Base-by-base conservation (phyloP, 2,113 vertebrate genomes). In the Eublepharis macularius region DNA sequence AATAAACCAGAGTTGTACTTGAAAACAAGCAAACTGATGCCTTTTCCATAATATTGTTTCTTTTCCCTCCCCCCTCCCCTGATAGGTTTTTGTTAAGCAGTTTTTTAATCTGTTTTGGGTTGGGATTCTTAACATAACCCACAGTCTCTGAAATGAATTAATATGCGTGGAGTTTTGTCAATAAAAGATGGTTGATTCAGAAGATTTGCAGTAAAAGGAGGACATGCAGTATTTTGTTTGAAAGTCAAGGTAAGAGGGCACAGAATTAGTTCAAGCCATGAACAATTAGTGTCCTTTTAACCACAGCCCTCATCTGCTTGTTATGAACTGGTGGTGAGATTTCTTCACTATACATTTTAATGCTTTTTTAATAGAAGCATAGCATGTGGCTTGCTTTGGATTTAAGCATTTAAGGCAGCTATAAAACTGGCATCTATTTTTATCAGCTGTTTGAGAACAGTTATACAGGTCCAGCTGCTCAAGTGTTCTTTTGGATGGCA, bases 401-500 rank as follows among this genome's bases (percentile, higher is more conserved):
- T 91, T 93, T 91, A 82, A 95, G 92, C 87, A 89, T 95, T 92
- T 92, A 94, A 95, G 94, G 94, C 92, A 92, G 94, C 94, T 95
- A 82, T 95, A 94, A 96, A 95, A 92, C 91, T 88, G 88, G 90
- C 87, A 95, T 96, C 96, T 97, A 97, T 97, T 97, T 97, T 97
- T 97, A 96, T 91, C 92, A 60, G 91, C 92, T 96, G 91, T 87
- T 93, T 92, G 95, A 95, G 92, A 96, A 94, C 94, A 93, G 85
- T 91, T 95, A 90, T 93, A 94, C 90, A 95, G 95, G 93, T 96
- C 94, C 96, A 97, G 96, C 96, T 97, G 96, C 95, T 97, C 95
- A 95, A 96, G 95, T 96, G 95, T 51, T 82, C 91, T 96, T 96
- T 97, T 97, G 96, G 96, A 96, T 93, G 91, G 96, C 97, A 95